These are phyloP conservation scores for Silurus asotus DNA, from an alignment of 2,113 vertebrate species.

Conservation along the genomic window DNA sequence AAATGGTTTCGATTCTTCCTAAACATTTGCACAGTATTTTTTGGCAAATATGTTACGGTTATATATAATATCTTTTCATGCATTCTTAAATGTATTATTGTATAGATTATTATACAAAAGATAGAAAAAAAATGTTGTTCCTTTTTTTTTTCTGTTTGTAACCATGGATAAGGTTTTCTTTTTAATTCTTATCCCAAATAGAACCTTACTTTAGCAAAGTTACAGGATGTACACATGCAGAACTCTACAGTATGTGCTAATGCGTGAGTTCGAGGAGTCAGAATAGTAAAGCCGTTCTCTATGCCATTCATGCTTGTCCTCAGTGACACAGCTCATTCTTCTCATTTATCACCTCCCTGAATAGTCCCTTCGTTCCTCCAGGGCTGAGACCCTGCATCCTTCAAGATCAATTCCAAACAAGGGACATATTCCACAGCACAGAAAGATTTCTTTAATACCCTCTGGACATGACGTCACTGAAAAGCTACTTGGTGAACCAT, in stretches of 20 bases:
- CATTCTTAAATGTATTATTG: not conserved
- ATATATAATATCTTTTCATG: not conserved
- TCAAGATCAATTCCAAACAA: constrained; percentile 41
- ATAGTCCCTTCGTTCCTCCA: constrained; percentile 32
- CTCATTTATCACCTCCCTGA: constrained; percentile 48
- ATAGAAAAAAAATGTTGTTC: too few species aligned
- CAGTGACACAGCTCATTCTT: constrained; percentile 38
- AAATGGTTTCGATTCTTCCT: not conserved
- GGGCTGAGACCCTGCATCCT: constrained; percentile 29
- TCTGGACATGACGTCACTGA: constrained; percentile 44
- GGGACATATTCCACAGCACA: constrained; percentile 38
- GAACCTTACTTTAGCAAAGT: too few species aligned
- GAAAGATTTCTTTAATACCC: constrained; percentile 49
- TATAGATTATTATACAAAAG: not conserved
- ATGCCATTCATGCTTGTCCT: constrained; percentile 16
- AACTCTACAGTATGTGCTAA: too few species aligned
- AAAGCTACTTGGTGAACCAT: constrained; percentile 20
- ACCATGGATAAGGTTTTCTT: not conserved
- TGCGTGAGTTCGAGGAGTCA: not conserved
- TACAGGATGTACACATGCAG: not conserved
- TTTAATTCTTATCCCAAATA: not conserved
- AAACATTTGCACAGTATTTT: not conserved
- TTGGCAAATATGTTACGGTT: not conserved
- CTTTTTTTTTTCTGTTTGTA: not conserved
- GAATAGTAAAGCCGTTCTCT: not conserved